Base-by-base conservation (phyloP, 2,113 vertebrate genomes). In the Amphiprion ocellaris region DNA sequence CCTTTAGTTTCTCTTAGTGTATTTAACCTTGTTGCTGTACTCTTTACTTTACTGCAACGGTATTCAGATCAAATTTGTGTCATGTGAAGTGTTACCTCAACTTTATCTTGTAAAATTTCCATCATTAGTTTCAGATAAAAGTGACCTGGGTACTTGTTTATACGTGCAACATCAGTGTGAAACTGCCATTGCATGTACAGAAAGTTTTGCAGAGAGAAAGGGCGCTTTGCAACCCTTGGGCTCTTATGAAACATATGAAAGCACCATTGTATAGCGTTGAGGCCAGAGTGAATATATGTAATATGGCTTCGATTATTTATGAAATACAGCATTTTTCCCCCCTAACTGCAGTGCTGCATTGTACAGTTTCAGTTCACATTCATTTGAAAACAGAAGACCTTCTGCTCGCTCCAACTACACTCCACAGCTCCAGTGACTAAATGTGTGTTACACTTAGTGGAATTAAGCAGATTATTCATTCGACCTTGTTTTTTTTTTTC, bases 401-500 rank as follows among this genome's bases (percentile, higher is more conserved):
- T 66, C 53, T 77, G 67, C 26, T 52, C 28, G 44, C 70, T 76
- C 69, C 26, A 56, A 64, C 59, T 55, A 10, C 73, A 59, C 69
- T 65, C 24, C 50, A 69, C 69, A 50, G 66, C 71, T 70, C 67
- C 87, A 66, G 69, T 68, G 73, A 85, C 78, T 69, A 70, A 80
- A 88, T 86, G 86, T 86, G 85, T 76, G 66, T 83, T 87, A 87
- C 90, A 92, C 88, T 93, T 84, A 79, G 78, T 65, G 69, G 89
- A 89, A 93, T 93, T 94, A 93, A 94, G 84, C 71, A 90, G 89
- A 93, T 94, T 92, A 92, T 92, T 91, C 78, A 90, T 86, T 86
- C 82, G 74, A 92, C 90, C 88, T 91, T 94, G 85, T 92, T 89
- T 85, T 89, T 83, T 89, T 63, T 54, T 23, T 0, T 21, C 37